Evolutionary conservation across 2,113 vertebrate genomes (phyloP), one percentile per base, ranked within the genome.

Genomic region (Murina feae): DNA sequence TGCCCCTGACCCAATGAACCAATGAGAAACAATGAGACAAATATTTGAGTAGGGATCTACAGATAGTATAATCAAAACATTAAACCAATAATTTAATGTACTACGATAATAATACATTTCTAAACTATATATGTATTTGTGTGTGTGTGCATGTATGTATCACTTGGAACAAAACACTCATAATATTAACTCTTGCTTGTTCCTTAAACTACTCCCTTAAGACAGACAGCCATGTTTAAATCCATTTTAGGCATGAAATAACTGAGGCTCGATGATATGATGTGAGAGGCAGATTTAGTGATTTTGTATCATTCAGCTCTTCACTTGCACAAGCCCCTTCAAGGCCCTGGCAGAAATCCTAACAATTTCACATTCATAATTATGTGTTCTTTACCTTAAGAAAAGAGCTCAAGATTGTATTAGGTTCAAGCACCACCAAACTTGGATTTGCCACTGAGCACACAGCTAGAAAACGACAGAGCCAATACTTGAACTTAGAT

Each of bases 191-290:
- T 71, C 44, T 66, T 89, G 60, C 25, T 44, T 88, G 2, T 63
- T 78, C 28, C 44, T 74, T 68, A 51, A 8, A 79, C 37, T 51
- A 78, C n/a, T 71, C 42, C 37, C 21, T 42, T 76, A 25, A 18
- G 65, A 86, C 13, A 86, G 51, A 68, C 2, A 71, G 51, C 17
- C 51, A 87, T 80, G 32, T 82, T 82, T 55, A 82, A 94, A 49
- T 94, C 21, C 58, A 90, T 39, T 93, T 92, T 78, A 91, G 53
- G 47, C 93, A 80, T 71, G 28, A 93, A 90, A 55, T 60, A 65
- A 88, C 78, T 49, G 53, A 51, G 25, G 10, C 65, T 89, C 49
- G 55, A 63, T 89, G 69, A 94, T 2, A 68, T 65, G 78, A 32
- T 51, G 17, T 47, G 55, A 65, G 28, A 75, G 11, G 32, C 53